These are phyloP conservation scores for Macheiramphus alcinus DNA, from an alignment of 2,113 vertebrate genomes.

Conservation along the genomic window DNA sequence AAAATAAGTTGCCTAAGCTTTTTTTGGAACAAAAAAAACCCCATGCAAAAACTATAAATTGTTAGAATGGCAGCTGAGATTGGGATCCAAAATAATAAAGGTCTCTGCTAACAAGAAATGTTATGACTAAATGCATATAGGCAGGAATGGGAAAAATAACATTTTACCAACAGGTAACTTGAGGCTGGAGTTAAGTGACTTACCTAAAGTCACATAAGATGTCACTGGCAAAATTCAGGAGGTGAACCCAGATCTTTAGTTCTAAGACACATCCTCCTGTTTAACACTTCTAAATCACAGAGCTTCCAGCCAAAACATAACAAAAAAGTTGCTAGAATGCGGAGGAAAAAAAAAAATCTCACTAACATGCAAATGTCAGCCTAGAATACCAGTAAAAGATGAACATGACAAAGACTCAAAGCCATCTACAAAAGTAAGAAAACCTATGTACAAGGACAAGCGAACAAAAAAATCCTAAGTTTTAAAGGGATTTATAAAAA, in stretches of 20 bases:
- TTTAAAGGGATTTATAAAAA: neutral
- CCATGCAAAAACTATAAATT: neutral
- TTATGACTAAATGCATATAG: neutral
- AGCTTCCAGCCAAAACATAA: neutral
- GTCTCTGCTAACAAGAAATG: neutral
- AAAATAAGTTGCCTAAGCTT: neutral
- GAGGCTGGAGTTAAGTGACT: neutral
- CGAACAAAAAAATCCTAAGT: accelerated
- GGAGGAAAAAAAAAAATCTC: neutral
- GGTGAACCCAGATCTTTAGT: neutral
- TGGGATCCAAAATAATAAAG: neutral
- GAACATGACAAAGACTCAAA: neutral
- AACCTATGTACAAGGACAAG: neutral
- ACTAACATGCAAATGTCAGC: neutral
- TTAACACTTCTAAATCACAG: neutral
- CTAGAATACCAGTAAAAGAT: neutral
- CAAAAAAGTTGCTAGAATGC: neutral
- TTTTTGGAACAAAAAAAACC: neutral
- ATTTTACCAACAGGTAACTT: neutral
- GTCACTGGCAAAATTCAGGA: neutral
- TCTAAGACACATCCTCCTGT: neutral
- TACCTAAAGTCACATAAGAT: neutral
- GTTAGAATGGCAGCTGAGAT: neutral
- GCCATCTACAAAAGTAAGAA: neutral
- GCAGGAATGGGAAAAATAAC: neutral